A percentile compares a stretch with the other conserved stretches of the same genome.
These are phyloP conservation scores for Eupelmus urozonus DNA, from an alignment of 2,888 invertebrate species.

Conservation along the genomic window DNA sequence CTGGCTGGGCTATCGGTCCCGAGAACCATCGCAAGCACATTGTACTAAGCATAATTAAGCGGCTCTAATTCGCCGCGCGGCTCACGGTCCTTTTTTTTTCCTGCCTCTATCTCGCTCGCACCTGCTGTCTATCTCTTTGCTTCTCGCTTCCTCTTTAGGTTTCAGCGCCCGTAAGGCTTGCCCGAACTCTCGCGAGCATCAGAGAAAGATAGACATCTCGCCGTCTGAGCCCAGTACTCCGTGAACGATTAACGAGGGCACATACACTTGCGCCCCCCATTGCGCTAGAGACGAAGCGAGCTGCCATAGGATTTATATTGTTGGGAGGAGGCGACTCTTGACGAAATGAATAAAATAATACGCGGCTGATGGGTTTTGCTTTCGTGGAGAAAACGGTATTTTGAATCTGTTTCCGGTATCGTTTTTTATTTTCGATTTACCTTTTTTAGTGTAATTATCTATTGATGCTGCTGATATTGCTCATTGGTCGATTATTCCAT, in stretches of 20 bases:
- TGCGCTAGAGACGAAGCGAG: slow-evolving; percentile 20
- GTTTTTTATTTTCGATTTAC: too few species aligned
- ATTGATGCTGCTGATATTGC: too few species aligned
- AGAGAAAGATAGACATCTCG: slow-evolving; percentile 68
- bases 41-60: slow-evolving; percentile 66
- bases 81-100: slow-evolving; percentile 59
- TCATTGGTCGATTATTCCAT: too few species aligned
- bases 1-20: slow-evolving; percentile 2
- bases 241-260: slow-evolving; percentile 70
- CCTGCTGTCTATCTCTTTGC: slow-evolving; percentile 35
- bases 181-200: slow-evolving; percentile 60
- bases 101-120: slow-evolving; percentile 38
- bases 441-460: too few species aligned
- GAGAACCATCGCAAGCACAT: slow-evolving; percentile 53
- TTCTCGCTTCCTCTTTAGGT: slow-evolving; percentile 6
- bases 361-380: background rate
- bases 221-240: slow-evolving; percentile 64
- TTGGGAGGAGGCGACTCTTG: slow-evolving; percentile 15
- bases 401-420: too few species aligned
- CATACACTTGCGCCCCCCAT: background rate
- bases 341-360: background rate
- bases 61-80: slow-evolving; percentile 65
- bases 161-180: slow-evolving; percentile 62
- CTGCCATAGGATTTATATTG: slow-evolving; percentile 30
- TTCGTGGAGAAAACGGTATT: too few species aligned